Evolutionary conservation across 2,888 invertebrate genomes (phyloP), one percentile per base, ranked within the genome.

Genomic region (Eucera pruinosa): DNA sequence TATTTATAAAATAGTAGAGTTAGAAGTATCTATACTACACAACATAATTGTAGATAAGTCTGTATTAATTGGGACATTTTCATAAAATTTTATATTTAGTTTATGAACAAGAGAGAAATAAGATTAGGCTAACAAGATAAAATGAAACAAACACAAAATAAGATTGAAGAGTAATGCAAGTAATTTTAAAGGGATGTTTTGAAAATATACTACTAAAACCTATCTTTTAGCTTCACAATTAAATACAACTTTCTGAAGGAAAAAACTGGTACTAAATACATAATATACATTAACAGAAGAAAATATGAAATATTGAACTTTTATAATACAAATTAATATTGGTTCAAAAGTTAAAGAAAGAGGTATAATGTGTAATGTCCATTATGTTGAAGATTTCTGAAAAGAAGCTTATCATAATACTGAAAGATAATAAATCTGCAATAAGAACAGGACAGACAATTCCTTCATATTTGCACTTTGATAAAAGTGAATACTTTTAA

Each of bases 101-200:
- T 39, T 6, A 27, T 27, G 33, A 43, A 43, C 33, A 27, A 11
- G 23, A 23, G 25, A 48, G 20, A 67, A 27, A 7, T 45, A 43
- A 25, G 54, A 64, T 43, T 50, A 43, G 41, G 45, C n/a, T n/a
- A 2, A 36, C 27, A 20, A 62, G 30, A 4, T 71, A 52, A 39
- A 45, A 15, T 58, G 58, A 72, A 55, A 20, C 33, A 36, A 36
- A 36, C 3, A 11, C n/a, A 25, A 52, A 45, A 45, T 13, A 67
- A 13, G 11, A 18, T 67, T 68, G 69, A 67, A 67, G 36, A 52
- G 43, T 72, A 71, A 71, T 67, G 55, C 48, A 66, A 57, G 50
- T 52, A 52, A 52, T 50, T 41, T 48, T 62, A 60, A 33, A 43
- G n/a, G 18, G 18, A 47, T 33, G 36, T 20, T 30, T 15, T 20